Evolutionary conservation across 1,140 invertebrate genomes (phyloP), one percentile per base, ranked within the genome.

Genomic region (Anthonomus grandis): DNA sequence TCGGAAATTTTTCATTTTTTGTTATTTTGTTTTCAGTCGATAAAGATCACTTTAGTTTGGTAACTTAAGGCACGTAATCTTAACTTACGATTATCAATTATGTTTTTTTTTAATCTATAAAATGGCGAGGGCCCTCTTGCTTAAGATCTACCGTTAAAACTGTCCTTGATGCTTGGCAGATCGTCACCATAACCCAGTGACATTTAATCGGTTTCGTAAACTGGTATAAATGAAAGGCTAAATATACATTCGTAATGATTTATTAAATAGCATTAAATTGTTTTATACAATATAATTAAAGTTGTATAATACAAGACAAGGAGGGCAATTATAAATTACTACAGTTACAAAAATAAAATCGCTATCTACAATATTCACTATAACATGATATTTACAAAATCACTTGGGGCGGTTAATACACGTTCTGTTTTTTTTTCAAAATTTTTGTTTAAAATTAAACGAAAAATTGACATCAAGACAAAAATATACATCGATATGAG

Each of bases 281-380:
- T 39, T 52, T 42, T 52, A 27, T 52, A 41, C 37, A 52, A 52
- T 52, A 42, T 27, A 49, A 22, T 37, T 37, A 49, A 49, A 34
- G 15, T 15, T 17, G 19, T 42, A 10, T 46, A 18, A 38, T 46
- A 46, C n/a, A 34, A 44, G 21, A 44, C 23, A 44, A 4, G 19
- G 31, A n/a, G 18, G 19, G 18, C 17, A 44, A 36, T 18, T 46
- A 46, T 46, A 13, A 46, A 34, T 34, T 27, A 55, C 36, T 34
- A 41, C n/a, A 51, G 23, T 51, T 25, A 39, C 24, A 45, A 55
- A 55, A 55, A 25, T 55, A 55, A 55, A 46, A 55, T 47, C 17
- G 47, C 42, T 55, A 55, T 55, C 52, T 55, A 55, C 52, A 55
- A 13, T n/a, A n/a, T n/a, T n/a, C n/a, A n/a, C n/a, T n/a, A n/a